Base-by-base conservation (phyloP, 2,797 vertebrate genomes). In the Sebastes cheni region DNA sequence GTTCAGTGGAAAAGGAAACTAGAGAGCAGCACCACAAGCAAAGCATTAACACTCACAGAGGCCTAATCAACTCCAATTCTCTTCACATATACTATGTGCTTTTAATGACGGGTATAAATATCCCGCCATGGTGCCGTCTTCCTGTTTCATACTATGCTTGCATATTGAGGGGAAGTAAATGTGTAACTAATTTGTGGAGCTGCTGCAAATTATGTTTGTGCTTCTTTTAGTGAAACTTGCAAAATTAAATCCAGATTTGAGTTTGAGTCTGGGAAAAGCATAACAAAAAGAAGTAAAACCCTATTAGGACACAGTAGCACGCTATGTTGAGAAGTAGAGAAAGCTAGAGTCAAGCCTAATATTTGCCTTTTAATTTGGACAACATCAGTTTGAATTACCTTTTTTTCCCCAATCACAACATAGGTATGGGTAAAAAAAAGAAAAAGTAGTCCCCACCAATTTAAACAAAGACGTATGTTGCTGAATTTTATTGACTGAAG, bases 161-260 rank as follows among this genome's bases (percentile, higher is more conserved):
- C 71, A 79, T 34, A 46, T 23, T 64, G 54, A 66, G 59, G 46
- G 42, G 2, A 27, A 72, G 56, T 68, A 80, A 89, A 86, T 80
- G 62, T 83, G 81, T 22, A 72, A 81, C 76, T 71, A 9, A 80
- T 74, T 83, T 66, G n/a, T 61, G 61, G 25, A 29, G 20, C 59
- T 80, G 80, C 39, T 71, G 54, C 29, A 85, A 75, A 83, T 83
- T 20, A 23, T 42, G 16, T 81, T 78, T 75, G 69, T 76, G 56
- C 54, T 84, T 82, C 32, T 79, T 27, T 14, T 58, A 55, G 59
- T 58, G n/a, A 72, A 84, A 67, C 42, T 72, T 67, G 36, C 52
- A 5, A 77, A 93, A 94, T 91, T 2, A 86, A 92, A 89, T 84
- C 87, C 88, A 92, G 89, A 89, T 80, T 89, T 73, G 8, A 68